Conservation (phyloP, 2,797 vertebrate species). For the Petrocephalus schoutedeni region DNA sequence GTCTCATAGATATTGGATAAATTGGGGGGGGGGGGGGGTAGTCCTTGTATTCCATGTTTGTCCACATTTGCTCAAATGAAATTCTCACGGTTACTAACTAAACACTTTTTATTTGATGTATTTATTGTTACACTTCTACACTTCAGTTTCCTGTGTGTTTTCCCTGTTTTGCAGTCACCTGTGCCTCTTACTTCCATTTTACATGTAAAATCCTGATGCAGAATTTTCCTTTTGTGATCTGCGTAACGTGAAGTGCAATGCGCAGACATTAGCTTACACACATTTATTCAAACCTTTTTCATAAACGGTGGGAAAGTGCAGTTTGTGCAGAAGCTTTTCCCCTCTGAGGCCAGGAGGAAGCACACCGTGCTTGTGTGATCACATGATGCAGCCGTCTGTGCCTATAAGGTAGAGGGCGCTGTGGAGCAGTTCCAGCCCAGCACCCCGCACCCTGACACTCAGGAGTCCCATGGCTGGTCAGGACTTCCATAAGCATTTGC, state of each 20-base stretch:
- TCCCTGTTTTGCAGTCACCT: not conserved
- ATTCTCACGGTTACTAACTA: constrained; percentile 15
- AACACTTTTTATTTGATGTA: not conserved
- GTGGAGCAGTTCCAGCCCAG: not conserved
- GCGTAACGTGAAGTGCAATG: not conserved
- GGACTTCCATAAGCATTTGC: not conserved
- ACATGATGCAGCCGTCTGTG: not conserved
- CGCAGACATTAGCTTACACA: not conserved
- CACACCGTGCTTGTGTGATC: not conserved
- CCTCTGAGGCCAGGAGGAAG: not conserved
- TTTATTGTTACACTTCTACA: not conserved
- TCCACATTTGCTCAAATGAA: constrained; percentile 32
- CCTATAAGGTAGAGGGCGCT: not conserved
- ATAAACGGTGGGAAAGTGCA: not conserved
- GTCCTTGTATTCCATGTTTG: not conserved
- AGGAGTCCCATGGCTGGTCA: not conserved
- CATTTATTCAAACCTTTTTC: not conserved
- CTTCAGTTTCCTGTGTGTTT: not conserved
- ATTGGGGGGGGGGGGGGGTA: not conserved
- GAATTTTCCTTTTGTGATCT: not conserved
- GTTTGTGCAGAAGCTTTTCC: not conserved
- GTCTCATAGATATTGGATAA: constrained; percentile 30
- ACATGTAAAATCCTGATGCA: not conserved
- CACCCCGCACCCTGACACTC: not conserved
- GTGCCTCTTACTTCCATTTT: not conserved